Evolutionary conservation across 92 coral and sea anemone genomes (phyloP), one percentile per base, ranked within the genome.

Genomic region (Epizoanthus stellaris): DNA sequence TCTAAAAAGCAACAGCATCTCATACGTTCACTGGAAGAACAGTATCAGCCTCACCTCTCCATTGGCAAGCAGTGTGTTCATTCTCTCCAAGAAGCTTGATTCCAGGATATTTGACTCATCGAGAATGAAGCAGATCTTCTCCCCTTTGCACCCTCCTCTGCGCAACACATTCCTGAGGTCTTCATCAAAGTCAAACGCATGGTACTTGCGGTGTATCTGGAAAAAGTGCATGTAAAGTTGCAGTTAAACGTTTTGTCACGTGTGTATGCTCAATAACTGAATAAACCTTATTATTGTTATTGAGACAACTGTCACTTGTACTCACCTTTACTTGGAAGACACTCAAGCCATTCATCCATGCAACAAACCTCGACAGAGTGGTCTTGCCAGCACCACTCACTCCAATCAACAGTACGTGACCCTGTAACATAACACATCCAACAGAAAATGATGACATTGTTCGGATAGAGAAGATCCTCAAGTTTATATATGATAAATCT

Each of bases 381-480:
- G 99, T 97, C 83, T 97, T 97, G 45, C 99, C 99, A 36, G 99
- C 99, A 59, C 99, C 99, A 82, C 99, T 97, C 8, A 95, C 99
- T 43, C 99, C 99, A 74, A 97, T 97, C 87, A 97, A 85, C 64
- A 97, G 88, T 84, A 97, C 89, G 75, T 97, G 99, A n/a, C 99
- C 99, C 99, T 97, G 67, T 3, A 70, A 49, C 49, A 30, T 76
- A 52, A 52, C 52, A 45, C 12, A 52, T 9, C 12, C 56, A 52
- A 52, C 12, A 12, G 12, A 13, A 52, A 10, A 52, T 20, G 53
- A 11, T 5, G 60, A 42, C 25, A 14, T 79, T 63, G 63, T 73
- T 21, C 23, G 6, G 14, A 3, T 3, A 13, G 20, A 45, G 19
- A 64, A 20, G 20, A 62, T 4, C 54, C 54, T 49, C 54, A 49